A percentile compares a stretch with the other conserved stretches of the same genome.
phyloP scores from a whole-genome alignment of 1,140 invertebrate genomes.

The Drosophila funebris region DNA sequence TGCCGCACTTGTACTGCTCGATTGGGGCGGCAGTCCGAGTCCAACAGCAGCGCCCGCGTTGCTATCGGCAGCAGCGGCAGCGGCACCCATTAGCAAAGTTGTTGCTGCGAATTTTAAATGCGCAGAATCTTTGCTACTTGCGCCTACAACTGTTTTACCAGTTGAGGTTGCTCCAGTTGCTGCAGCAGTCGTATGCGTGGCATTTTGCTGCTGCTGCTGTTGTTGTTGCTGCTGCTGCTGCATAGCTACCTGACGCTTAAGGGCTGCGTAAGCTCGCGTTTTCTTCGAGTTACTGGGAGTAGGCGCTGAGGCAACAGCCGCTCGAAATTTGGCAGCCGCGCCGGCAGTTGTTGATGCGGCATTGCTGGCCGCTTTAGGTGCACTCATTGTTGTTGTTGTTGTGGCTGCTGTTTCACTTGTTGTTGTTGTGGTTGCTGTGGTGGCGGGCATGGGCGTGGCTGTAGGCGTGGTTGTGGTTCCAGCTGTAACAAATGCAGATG shows the following conservation, averaged over 20 bases:
- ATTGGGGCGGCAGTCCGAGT: conserved; percentile 24
- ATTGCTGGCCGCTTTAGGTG: conserved; percentile 38
- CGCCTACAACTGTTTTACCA: conserved; percentile 16
- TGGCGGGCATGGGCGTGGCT: conserved; percentile 48
- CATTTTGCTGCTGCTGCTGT: conserved; percentile 38
- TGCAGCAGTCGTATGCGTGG: conserved; percentile 14
- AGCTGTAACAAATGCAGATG: conserved; percentile 49
- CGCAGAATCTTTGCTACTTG: conserved; percentile 63
- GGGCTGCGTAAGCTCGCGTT: conserved; percentile 58
- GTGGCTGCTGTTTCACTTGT: conserved; percentile 33
- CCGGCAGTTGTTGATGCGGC: conserved; percentile 52
- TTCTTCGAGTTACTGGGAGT: conserved; percentile 56
- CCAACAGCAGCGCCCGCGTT: conserved; percentile 47
- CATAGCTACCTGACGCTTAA: conserved; percentile 67
- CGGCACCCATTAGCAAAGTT: conserved; percentile 67
- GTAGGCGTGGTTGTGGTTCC: conserved; percentile 55
- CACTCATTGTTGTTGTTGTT: conserved; percentile 46
- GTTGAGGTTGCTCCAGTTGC: conserved; percentile 8
- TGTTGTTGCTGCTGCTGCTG: conserved; percentile 47
- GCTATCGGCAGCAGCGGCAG: conserved; percentile 68
- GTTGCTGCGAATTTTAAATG: conserved; percentile 72
- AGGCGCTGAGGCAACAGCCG: conserved; percentile 67
- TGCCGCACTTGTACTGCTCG: conserved; percentile 55
- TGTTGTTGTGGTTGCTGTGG: conserved; percentile 39
- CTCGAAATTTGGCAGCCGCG: conserved; percentile 67